Evolutionary conservation across 2,797 vertebrate species (phyloP).

Genomic region (Antrozous pallidus): DNA sequence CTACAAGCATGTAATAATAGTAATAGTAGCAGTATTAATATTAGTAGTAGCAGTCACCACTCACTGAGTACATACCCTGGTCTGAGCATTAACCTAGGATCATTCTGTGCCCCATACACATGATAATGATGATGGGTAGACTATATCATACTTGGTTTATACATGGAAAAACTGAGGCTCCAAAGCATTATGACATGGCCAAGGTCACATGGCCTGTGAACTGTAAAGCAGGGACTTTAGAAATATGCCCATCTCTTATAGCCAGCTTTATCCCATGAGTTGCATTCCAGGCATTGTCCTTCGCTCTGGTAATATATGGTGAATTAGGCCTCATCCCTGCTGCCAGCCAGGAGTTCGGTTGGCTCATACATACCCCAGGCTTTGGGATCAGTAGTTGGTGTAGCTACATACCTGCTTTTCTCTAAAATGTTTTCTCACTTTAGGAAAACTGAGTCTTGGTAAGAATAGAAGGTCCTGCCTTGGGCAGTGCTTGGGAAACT

Average conservation of each 20-base stretch:
- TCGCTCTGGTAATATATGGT: background rate
- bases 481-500: no score
- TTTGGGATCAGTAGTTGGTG: background rate
- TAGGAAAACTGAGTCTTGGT: background rate
- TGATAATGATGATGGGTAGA: background rate
- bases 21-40: background rate
- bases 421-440: background rate
- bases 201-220: background rate
- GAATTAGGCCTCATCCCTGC: background rate
- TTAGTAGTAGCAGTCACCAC: background rate
- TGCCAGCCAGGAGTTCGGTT: background rate
- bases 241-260: background rate
- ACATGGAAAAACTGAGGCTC: background rate
- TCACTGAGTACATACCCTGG: background rate
- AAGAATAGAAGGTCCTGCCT: background rate
- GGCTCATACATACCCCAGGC: background rate
- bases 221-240: background rate
- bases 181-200: background rate
- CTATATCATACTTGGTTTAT: background rate
- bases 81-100: background rate
- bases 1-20: background rate
- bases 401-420: background rate
- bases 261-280: background rate
- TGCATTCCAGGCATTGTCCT: background rate
- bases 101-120: background rate